A percentile compares a stretch with the other conserved stretches of the same genome.
phyloP scores from a whole-genome alignment of 2,888 invertebrate genomes.

The Xanthia icteritia region DNA sequence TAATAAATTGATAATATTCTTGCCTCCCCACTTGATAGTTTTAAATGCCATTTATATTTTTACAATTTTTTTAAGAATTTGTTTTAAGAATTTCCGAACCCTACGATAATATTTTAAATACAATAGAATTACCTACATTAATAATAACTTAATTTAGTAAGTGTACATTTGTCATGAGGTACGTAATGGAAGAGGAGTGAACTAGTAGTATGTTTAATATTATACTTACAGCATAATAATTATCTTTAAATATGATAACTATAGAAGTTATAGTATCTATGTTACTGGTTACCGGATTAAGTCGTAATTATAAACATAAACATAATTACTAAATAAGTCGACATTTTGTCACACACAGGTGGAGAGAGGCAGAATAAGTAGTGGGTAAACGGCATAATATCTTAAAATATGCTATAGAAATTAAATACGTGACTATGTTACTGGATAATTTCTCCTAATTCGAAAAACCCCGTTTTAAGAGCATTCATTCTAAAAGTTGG shows the following conservation, averaged over 20 bases:
- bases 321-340: background rate
- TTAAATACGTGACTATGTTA: conserved; percentile 5
- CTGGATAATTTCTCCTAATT: background rate
- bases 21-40: background rate
- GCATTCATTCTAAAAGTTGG: too few relatives aligned
- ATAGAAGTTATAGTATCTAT: background rate
- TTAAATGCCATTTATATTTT: background rate
- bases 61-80: too few relatives aligned
- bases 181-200: conserved; percentile 4
- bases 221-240: background rate
- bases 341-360: background rate
- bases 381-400: background rate
- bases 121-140: background rate
- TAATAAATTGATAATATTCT: background rate
- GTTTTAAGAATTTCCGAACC: conserved; percentile 38
- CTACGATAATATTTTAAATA: background rate
- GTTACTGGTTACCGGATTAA: background rate
- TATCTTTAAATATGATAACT: background rate
- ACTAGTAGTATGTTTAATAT: background rate
- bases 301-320: background rate
- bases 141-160: background rate
- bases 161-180: background rate
- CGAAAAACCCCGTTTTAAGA: background rate
- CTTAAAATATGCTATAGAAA: background rate
- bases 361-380: background rate